These are phyloP conservation scores for Mormoops blainvillei DNA, from an alignment of 2,113 vertebrate genomes.

Conservation along the genomic window DNA sequence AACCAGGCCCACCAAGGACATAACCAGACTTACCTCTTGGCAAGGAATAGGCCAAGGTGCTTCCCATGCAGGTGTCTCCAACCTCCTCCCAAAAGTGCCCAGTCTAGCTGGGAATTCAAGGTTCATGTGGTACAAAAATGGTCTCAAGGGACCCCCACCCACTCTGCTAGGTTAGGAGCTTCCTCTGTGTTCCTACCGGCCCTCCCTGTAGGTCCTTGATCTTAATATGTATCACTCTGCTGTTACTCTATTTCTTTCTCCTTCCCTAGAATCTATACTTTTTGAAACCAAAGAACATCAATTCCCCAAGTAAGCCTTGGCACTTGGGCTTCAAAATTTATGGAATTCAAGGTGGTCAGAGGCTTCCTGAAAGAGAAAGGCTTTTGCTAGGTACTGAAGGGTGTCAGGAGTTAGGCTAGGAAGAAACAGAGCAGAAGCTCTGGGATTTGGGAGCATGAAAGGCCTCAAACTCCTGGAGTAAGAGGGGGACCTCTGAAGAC, in stretches of 20 bases:
- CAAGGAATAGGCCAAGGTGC: background rate
- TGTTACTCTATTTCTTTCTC: background rate
- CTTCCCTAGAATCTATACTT: background rate
- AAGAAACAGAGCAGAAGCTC: background rate
- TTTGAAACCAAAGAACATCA: background rate
- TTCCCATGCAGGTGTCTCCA: background rate
- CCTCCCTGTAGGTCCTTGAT: background rate
- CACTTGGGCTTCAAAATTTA: background rate
- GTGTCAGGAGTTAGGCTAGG: background rate
- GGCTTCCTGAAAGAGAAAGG: background rate
- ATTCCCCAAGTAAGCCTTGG: background rate
- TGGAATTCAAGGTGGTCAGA: background rate
- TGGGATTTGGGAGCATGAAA: background rate
- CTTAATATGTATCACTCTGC: background rate
- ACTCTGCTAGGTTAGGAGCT: background rate
- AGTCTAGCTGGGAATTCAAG: background rate
- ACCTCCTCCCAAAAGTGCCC: background rate
- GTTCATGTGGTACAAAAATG: background rate
- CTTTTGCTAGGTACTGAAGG: background rate
- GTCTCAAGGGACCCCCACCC: background rate
- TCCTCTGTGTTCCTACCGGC: background rate
- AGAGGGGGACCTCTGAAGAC: background rate
- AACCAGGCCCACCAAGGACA: background rate
- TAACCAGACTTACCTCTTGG: background rate
- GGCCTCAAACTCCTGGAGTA: background rate